Evolutionary conservation across 1,140 invertebrate species (phyloP).

Genomic region (Macrostomum lignano): DNA sequence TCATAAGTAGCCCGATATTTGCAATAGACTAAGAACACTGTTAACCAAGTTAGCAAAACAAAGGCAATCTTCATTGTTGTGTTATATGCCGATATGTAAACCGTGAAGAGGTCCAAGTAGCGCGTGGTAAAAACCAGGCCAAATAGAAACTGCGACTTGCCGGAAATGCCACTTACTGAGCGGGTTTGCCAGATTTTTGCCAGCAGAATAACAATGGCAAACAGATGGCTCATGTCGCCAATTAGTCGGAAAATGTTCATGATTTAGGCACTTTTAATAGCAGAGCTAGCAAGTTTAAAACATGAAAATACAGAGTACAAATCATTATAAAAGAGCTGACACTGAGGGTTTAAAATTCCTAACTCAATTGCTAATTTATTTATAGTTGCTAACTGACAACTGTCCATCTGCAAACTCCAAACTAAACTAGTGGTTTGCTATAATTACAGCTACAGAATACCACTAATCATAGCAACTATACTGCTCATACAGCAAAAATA

Average conservation of each 20-base stretch:
- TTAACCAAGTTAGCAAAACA: conserved; percentile 54
- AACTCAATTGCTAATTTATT: too few species aligned
- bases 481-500: too few species aligned
- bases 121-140: conserved; percentile 69
- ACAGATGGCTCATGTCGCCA: conserved; percentile 75
- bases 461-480: too few species aligned
- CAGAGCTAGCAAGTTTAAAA: too few species aligned
- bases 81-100: conserved; percentile 81
- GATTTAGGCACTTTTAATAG: too few species aligned
- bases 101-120: conserved; percentile 78
- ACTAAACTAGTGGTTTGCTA: too few species aligned
- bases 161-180: conserved; percentile 96
- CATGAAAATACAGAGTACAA: too few species aligned
- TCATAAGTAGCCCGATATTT: conserved; percentile 89
- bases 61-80: conserved; percentile 86
- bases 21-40: conserved; percentile 73
- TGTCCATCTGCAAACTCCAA: too few species aligned
- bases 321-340: too few species aligned
- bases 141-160: conserved; percentile 85
- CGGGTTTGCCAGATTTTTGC: conserved; percentile 94
- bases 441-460: too few species aligned
- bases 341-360: too few species aligned
- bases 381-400: too few species aligned
- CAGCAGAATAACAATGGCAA: conserved; percentile 72
- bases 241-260: conserved; percentile 47